A percentile compares a stretch with the other conserved stretches of the same genome.
These are phyloP conservation scores for Fragum sueziense DNA, from an alignment of 2,888 invertebrate species.

Conservation along the genomic window DNA sequence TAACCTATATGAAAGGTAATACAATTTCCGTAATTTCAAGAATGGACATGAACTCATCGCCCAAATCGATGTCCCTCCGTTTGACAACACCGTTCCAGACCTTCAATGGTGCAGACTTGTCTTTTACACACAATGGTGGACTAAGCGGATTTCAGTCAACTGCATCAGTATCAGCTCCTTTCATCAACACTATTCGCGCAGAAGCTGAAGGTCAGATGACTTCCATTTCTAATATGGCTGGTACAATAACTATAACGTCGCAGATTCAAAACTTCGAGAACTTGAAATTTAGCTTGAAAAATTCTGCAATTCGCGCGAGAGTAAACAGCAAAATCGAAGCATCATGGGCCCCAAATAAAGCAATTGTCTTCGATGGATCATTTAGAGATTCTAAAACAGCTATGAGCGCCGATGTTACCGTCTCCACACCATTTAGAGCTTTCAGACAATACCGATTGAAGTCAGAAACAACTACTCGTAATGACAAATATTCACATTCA, in stretches of 20 bases:
- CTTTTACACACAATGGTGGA: constrained; percentile 30
- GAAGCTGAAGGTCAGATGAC: constrained; percentile 30
- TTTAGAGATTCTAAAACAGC: constrained; percentile 12
- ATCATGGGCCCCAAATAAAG: constrained; percentile 37
- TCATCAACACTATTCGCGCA: constrained; percentile 19
- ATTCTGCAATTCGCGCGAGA: constrained; percentile 16
- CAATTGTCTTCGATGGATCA: constrained; percentile 22
- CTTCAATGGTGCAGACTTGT: constrained; percentile 30
- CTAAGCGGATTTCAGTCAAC: constrained; percentile 39
- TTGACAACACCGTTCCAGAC: constrained; percentile 44
- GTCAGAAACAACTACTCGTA: constrained; percentile 15
- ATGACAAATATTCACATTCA: constrained; percentile 15
- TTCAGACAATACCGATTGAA: constrained; percentile 23
- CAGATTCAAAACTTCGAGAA: constrained; percentile 50
- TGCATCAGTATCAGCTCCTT: constrained; percentile 23
- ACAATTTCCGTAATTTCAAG: constrained; percentile 37
- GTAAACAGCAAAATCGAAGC: constrained; percentile 32
- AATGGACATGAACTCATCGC: constrained; percentile 23
- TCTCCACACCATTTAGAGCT: constrained; percentile 38
- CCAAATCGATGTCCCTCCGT: constrained; percentile 17
- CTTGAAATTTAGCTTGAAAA: constrained; percentile 35
- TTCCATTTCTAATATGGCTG: constrained; percentile 23
- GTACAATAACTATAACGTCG: constrained; percentile 36
- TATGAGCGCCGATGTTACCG: constrained; percentile 21
- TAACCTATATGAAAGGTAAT: constrained; percentile 42